phyloP scores from a whole-genome alignment of 2,797 vertebrate species.

The Toxotes lorentzi region DNA sequence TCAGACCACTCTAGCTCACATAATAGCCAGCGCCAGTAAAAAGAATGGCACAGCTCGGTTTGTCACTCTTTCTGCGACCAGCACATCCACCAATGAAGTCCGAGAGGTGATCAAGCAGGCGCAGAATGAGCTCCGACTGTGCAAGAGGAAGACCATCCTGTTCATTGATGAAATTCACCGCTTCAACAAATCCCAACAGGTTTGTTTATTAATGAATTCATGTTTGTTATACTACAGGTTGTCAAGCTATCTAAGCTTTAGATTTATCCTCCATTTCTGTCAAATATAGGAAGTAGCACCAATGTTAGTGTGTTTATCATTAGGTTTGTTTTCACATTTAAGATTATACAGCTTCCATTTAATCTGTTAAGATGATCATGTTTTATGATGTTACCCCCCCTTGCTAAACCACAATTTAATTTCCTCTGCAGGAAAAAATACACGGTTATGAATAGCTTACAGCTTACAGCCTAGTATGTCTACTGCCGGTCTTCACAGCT shows the following conservation, averaged over 20 bases:
- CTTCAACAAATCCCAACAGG: constrained; percentile 98
- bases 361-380: background rate
- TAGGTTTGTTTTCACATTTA: background rate
- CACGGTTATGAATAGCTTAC: background rate
- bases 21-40: constrained; percentile 92
- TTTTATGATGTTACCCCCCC: background rate
- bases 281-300: background rate
- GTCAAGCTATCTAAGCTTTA: background rate
- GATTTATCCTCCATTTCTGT: background rate
- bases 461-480: background rate
- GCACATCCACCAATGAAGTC: constrained; percentile 91
- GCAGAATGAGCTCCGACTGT: constrained; percentile 94
- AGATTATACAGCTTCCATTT: background rate
- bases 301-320: background rate
- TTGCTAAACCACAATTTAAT: background rate
- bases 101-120: constrained; percentile 97
- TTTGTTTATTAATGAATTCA: too few relatives aligned
- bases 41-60: constrained; percentile 90
- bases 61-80: constrained; percentile 93
- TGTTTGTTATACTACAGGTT: background rate
- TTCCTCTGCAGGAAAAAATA: background rate
- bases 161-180: constrained; percentile 99
- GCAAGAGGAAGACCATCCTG: constrained; percentile 95
- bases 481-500: background rate
- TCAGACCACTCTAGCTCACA: constrained; percentile 97